Evolutionary conservation across 1,140 invertebrate genomes (phyloP).

Genomic region (Uloborus diversus): DNA sequence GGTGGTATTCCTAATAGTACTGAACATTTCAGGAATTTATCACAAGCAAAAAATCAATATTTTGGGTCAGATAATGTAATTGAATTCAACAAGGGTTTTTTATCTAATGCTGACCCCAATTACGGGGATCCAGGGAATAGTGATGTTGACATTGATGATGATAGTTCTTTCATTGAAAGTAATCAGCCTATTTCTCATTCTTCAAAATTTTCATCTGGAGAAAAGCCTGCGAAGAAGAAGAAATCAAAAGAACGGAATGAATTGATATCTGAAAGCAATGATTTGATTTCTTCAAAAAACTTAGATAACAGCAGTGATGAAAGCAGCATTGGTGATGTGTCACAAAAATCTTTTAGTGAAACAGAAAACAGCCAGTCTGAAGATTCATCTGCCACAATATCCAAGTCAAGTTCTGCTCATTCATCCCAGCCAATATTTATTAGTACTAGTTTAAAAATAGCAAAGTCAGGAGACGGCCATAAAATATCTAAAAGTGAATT

Average conservation of each 20-base stretch:
- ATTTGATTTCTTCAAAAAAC: constrained; percentile 10
- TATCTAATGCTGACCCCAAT: constrained; percentile 8
- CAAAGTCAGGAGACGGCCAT: constrained; percentile 53
- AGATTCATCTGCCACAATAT: constrained; percentile 6
- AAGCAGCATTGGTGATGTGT: constrained; percentile 26
- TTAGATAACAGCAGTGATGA: constrained; percentile 43
- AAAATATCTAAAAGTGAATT: constrained; percentile 55
- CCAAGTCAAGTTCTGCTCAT: constrained; percentile 15
- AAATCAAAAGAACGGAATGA: constrained; percentile 51
- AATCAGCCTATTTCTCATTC: constrained; percentile 1
- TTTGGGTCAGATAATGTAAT: constrained; percentile 27
- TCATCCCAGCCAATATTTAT: constrained; percentile 16
- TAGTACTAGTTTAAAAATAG: constrained; percentile 56
- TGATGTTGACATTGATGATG: constrained; percentile 45
- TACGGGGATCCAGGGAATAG: constrained; percentile 18
- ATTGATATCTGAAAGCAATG: constrained; percentile 11
- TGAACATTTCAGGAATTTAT: constrained; percentile 26
- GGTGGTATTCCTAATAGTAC: constrained; percentile 24
- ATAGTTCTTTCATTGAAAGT: constrained; percentile 38
- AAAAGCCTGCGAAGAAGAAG: constrained; percentile 40
- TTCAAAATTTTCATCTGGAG: constrained; percentile 25
- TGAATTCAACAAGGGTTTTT: constrained; percentile 16
- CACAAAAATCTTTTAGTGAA: constrained; percentile 41
- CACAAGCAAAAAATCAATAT: constrained; percentile 47
- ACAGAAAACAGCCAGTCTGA: constrained; percentile 50